A percentile compares a stretch with the other conserved stretches of the same genome.
These are phyloP conservation scores for Musca domestica DNA, from an alignment of 1,140 invertebrate species.

Conservation along the genomic window DNA sequence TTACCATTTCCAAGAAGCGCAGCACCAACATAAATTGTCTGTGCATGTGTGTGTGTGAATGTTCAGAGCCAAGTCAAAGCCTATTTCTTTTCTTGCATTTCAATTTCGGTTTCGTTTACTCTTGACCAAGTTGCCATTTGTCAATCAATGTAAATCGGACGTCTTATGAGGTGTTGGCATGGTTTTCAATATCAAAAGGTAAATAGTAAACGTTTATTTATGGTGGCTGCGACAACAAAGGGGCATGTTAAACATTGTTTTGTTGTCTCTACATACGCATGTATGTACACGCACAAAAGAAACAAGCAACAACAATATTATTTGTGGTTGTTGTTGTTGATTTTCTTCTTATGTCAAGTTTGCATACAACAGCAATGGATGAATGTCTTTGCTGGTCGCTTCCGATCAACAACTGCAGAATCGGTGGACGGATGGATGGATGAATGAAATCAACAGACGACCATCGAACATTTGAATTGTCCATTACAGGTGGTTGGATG, in stretches of 20 bases:
- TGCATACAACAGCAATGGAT: too few species aligned
- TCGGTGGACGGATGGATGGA: too few species aligned
- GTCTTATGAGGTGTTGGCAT: not conserved
- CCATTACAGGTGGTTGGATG: not conserved
- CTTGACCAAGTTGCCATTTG: constrained; percentile 15
- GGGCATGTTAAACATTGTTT: not conserved
- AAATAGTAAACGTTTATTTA: not conserved
- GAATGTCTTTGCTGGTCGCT: too few species aligned
- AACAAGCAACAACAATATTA: not conserved
- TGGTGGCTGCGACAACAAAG: too few species aligned
- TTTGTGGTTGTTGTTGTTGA: too few species aligned
- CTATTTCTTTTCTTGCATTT: not conserved
- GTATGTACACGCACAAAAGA: not conserved
- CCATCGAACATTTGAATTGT: not conserved
- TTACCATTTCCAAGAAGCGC: not conserved
- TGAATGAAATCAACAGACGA: too few species aligned
- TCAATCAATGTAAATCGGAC: constrained; percentile 9
- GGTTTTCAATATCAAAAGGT: constrained; percentile 18
- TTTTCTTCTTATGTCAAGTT: too few species aligned
- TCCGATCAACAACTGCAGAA: too few species aligned
- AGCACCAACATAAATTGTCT: not conserved
- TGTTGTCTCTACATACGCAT: not conserved
- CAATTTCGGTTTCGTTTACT: not conserved
- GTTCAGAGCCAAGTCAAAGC: not conserved
- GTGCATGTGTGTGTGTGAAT: too few species aligned